Evolutionary conservation across 2,113 vertebrate species (phyloP).

Genomic region (Sapayoa aenigma): DNA sequence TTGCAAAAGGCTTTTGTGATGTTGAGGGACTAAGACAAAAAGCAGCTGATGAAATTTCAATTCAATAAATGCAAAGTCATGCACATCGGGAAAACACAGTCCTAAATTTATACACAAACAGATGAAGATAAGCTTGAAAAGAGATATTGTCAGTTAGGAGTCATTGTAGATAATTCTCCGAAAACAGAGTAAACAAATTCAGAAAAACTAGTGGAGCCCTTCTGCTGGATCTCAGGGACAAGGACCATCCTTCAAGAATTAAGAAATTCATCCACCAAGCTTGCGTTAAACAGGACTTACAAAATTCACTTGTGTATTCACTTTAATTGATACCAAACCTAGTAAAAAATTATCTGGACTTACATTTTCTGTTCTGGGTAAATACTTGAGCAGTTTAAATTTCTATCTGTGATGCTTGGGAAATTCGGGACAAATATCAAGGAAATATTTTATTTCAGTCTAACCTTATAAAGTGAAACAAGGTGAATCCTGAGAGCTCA

Average conservation of each 20-base stretch:
- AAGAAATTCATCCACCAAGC: background rate
- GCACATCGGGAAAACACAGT: background rate
- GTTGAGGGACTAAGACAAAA: background rate
- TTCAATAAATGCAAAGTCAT: conserved; percentile 8
- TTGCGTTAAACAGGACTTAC: background rate
- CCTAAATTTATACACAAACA: background rate
- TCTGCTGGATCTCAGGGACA: background rate
- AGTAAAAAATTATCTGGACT: background rate
- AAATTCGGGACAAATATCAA: background rate
- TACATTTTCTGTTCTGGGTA: background rate
- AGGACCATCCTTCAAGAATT: background rate
- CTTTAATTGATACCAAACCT: background rate
- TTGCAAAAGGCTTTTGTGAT: background rate
- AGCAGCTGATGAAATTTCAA: background rate
- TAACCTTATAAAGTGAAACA: background rate
- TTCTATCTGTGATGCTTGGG: background rate
- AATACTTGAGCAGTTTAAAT: background rate
- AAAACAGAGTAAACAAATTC: background rate
- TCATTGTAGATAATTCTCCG: background rate
- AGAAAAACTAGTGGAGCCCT: background rate
- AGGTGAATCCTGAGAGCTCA: background rate
- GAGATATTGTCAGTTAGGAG: background rate
- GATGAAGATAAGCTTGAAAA: background rate
- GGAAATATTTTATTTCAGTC: background rate
- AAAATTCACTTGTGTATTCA: background rate